Conservation (phyloP, 1,140 invertebrate species). For the Drosophila nebulosa region DNA sequence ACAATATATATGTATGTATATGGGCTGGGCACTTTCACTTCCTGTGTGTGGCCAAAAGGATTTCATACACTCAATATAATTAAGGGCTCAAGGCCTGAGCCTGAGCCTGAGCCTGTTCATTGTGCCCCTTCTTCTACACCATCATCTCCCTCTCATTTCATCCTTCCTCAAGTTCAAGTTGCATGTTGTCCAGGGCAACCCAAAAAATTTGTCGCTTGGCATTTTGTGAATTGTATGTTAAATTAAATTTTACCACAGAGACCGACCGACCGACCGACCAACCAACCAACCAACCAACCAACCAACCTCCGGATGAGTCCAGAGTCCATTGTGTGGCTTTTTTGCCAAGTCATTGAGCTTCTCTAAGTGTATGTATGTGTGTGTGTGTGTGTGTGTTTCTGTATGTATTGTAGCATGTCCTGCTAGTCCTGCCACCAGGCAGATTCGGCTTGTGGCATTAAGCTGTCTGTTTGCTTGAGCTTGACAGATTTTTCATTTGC, state of each 20-base stretch:
- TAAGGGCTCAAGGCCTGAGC: slow-evolving; percentile 67
- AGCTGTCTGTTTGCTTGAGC: slow-evolving; percentile 73
- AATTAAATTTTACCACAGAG: slow-evolving; percentile 79
- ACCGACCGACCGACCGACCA: slow-evolving; percentile 41
- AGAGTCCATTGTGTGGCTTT: background rate
- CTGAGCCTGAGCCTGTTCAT: slow-evolving; percentile 29
- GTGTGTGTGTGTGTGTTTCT: background rate
- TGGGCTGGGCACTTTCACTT: slow-evolving; percentile 68
- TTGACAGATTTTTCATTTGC: slow-evolving; percentile 73
- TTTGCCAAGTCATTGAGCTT: slow-evolving; percentile 59
- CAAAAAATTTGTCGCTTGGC: slow-evolving; percentile 60
- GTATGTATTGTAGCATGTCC: slow-evolving; percentile 17
- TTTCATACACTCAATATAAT: slow-evolving; percentile 80
- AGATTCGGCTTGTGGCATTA: slow-evolving; percentile 57
- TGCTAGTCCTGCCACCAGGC: slow-evolving; percentile 17
- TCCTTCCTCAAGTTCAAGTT: slow-evolving; percentile 30
- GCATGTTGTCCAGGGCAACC: slow-evolving; percentile 60
- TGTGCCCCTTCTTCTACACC: background rate
- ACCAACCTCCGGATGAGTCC: background rate
- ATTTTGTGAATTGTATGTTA: slow-evolving; percentile 73
- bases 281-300: slow-evolving; percentile 33
- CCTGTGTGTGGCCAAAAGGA: slow-evolving; percentile 77
- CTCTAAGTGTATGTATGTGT: background rate
- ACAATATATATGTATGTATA: slow-evolving; percentile 56
- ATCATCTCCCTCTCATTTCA: background rate